These are phyloP conservation scores for Bellardia bayeri DNA, from an alignment of 2,888 invertebrate genomes.

Conservation along the genomic window DNA sequence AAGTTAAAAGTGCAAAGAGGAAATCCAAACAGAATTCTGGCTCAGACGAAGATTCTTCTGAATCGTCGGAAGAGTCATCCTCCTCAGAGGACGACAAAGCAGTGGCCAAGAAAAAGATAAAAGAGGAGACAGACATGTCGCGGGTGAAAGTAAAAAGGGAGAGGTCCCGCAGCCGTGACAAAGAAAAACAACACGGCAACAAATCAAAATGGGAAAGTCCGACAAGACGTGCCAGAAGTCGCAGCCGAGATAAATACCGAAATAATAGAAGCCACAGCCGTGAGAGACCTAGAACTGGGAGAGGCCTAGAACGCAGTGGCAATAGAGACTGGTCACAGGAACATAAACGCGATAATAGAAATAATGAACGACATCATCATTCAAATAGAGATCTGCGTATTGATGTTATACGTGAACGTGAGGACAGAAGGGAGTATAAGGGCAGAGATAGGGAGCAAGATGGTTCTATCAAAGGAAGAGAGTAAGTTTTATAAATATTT, in stretches of 20 bases:
- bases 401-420: slow-evolving; percentile 32
- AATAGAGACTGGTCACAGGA: slow-evolving; percentile 67
- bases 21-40: slow-evolving; percentile 57
- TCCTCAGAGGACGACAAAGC: slow-evolving; percentile 40
- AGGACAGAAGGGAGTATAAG: slow-evolving; percentile 69
- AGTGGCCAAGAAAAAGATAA: slow-evolving; percentile 43
- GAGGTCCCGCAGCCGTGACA: slow-evolving; percentile 57
- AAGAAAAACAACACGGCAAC: slow-evolving; percentile 25
- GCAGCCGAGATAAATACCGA: slow-evolving; percentile 42
- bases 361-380: slow-evolving; percentile 63
- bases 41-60: slow-evolving; percentile 36
- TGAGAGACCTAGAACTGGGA: slow-evolving; percentile 40
- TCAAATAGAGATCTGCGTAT: slow-evolving; percentile 24
- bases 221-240: slow-evolving; percentile 39
- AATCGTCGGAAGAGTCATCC: slow-evolving; percentile 22
- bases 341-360: slow-evolving; percentile 64
- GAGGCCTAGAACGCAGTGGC: slow-evolving; percentile 47
- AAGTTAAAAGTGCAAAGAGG: slow-evolving; percentile 57
- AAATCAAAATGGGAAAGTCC: slow-evolving; percentile 68
- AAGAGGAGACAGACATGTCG: slow-evolving; percentile 25
- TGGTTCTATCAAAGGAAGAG: slow-evolving; percentile 60
- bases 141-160: slow-evolving; percentile 35
- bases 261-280: slow-evolving; percentile 54
- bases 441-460: slow-evolving; percentile 53
- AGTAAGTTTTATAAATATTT: slow-evolving; percentile 71